Evolutionary conservation across 2,888 invertebrate species (phyloP).

Genomic region (Acleris literana): DNA sequence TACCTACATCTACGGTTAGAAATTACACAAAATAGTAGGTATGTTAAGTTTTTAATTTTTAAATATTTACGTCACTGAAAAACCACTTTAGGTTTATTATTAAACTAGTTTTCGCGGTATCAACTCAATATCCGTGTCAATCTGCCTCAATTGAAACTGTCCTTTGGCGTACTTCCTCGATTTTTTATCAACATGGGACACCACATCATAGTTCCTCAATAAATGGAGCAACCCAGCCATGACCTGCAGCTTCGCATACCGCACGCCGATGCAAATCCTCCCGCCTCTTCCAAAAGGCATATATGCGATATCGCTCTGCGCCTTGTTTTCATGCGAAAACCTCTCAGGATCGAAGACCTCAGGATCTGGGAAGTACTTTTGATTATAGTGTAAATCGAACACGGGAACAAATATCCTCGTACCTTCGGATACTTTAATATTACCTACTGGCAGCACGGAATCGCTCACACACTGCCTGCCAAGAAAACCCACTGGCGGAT

Average conservation of each 20-base stretch:
- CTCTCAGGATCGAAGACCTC: conserved; percentile 70
- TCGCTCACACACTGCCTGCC: conserved; percentile 53
- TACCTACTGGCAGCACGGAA: conserved; percentile 59
- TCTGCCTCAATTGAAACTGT: conserved; percentile 50
- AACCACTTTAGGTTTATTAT: no score
- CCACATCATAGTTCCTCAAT: conserved; percentile 21
- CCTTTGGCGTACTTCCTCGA: conserved; percentile 44
- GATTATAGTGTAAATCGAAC: conserved; percentile 66
- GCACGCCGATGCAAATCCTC: conserved; percentile 68
- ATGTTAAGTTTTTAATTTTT: no score
- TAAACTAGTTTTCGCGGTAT: conserved; percentile 39
- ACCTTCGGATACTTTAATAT: conserved; percentile 59
- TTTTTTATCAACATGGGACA: conserved; percentile 1
- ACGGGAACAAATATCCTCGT: conserved; percentile 58
- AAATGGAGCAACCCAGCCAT: conserved; percentile 40
- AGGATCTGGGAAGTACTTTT: conserved; percentile 68
- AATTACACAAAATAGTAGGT: no score
- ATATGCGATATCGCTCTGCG: conserved; percentile 52
- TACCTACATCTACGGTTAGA: no score
- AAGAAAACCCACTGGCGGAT: conserved; percentile 60
- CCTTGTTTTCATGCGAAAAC: conserved; percentile 50
- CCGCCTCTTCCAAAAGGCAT: conserved; percentile 75
- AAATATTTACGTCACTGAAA: no score
- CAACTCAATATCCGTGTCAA: conserved; percentile 53
- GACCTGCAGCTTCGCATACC: conserved; percentile 56